Evolutionary conservation across 2,797 vertebrate species (phyloP), one percentile per base, ranked within the genome.

Genomic region (Coilia nasus): DNA sequence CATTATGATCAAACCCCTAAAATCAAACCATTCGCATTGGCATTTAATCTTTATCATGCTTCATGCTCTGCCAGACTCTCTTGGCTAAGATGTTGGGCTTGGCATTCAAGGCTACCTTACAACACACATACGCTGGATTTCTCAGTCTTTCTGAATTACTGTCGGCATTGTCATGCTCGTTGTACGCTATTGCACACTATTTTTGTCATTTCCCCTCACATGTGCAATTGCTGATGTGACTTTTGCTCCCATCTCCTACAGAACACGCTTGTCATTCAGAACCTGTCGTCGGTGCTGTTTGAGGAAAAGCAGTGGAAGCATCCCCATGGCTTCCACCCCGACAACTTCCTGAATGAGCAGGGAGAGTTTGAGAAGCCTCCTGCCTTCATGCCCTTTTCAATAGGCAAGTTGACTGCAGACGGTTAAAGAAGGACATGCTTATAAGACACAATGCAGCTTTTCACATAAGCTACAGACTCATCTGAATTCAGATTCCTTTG

Each of bases 381-480:
- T 5, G 93, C 94, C 0, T 95, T 96, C 87, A 85, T 96, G 89
- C 93, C 95, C 21, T 95, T 96, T 86, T 96, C 95, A 82, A 88
- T 92, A 87, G 94, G 95, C 95, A 85, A 91, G 87, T 10, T 44
- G 15, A 78, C 17, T 44, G 41, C 35, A 78, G 31, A 41, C 19
- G 64, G 6, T 19, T 35, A 17, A 3, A 44, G 35, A 31, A 35
- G 28, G 31, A 75, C 41, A 78, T 0, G 19, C 57, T 59, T n/a
- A 59, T 11, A 59, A 19, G 57, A 17, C 57, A 19, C 17, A 59
- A 59, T 59, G 17, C 17, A 59, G 21, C 50, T 54, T 71, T 31
- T 41, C 9, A 54, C 50, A 9, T 1, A 7, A 54, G 50, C 9
- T 7, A 54, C 50, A n/a, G n/a, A n/a, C 50, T 3, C 7, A 54